Conservation (phyloP, 2,113 vertebrate genomes). For the Heterochromis multidens region DNA sequence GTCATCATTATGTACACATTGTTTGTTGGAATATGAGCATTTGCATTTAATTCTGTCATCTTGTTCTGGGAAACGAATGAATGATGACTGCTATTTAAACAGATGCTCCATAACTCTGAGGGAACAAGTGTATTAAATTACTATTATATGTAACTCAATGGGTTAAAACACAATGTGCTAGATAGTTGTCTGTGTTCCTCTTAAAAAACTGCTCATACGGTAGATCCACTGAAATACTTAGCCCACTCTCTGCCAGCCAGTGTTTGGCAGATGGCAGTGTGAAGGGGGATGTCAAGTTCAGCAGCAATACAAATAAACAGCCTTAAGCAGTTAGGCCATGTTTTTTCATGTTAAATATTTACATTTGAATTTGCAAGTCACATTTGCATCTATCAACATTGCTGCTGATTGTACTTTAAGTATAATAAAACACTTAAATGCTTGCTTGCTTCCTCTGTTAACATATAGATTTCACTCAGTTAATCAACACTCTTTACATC, state of each 20-base stretch:
- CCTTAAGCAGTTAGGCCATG: neutral
- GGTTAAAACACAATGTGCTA: neutral
- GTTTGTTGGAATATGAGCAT: neutral
- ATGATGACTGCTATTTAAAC: slow-evolving; percentile 25
- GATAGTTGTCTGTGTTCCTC: neutral
- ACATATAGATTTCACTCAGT: neutral
- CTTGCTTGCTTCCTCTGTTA: neutral
- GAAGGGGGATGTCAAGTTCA: neutral
- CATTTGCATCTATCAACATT: neutral
- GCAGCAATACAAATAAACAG: neutral
- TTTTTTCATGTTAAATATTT: neutral
- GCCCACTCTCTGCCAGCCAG: neutral
- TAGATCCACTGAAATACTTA: neutral
- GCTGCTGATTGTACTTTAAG: neutral
- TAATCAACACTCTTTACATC: neutral
- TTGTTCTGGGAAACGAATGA: slow-evolving; percentile 1
- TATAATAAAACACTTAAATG: neutral
- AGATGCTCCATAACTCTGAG: slow-evolving; percentile 8
- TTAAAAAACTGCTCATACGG: neutral
- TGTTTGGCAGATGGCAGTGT: neutral
- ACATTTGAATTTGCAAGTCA: neutral
- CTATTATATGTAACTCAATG: neutral
- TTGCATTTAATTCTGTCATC: neutral
- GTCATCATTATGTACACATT: slow-evolving; percentile 23
- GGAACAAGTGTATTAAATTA: neutral